phyloP scores from a whole-genome alignment of 2,888 invertebrate genomes.

The Netelia melanura region DNA sequence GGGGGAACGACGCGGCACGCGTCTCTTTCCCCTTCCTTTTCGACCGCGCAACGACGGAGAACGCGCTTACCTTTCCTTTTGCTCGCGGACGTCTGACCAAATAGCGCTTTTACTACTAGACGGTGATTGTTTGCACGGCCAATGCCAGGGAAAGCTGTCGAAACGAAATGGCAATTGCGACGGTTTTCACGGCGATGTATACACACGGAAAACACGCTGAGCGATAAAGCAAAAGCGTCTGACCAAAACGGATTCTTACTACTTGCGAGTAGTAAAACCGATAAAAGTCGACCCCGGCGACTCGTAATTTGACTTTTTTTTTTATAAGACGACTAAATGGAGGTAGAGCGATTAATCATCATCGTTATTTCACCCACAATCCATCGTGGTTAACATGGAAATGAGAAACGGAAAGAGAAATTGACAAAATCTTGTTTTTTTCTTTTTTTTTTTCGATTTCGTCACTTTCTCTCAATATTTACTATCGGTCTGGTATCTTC shows the following conservation, averaged over 20 bases:
- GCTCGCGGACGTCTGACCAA: conserved; percentile 55
- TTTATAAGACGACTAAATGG: too few relatives aligned
- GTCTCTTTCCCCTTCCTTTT: conserved; percentile 19
- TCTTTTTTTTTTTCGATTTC: too few relatives aligned
- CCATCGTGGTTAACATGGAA: too few relatives aligned
- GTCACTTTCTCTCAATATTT: background rate
- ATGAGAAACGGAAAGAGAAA: too few relatives aligned
- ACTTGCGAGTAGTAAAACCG: too few relatives aligned
- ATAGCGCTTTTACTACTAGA: conserved; percentile 49
- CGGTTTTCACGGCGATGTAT: background rate
- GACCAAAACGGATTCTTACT: too few relatives aligned
- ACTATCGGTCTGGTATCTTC: background rate
- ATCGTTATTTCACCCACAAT: too few relatives aligned
- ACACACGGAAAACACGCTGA: background rate
- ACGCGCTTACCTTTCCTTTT: conserved; percentile 5
- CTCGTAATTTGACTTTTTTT: too few relatives aligned
- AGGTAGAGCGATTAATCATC: too few relatives aligned
- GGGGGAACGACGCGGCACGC: conserved; percentile 57
- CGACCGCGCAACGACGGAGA: background rate
- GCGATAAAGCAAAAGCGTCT: background rate
- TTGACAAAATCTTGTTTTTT: too few relatives aligned
- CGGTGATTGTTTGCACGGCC: background rate
- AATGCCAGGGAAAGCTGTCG: background rate
- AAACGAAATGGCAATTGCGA: background rate
- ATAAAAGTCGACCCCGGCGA: too few relatives aligned